Conservation (phyloP, 2,113 vertebrate species). For the Reinhardtius hippoglossoides region DNA sequence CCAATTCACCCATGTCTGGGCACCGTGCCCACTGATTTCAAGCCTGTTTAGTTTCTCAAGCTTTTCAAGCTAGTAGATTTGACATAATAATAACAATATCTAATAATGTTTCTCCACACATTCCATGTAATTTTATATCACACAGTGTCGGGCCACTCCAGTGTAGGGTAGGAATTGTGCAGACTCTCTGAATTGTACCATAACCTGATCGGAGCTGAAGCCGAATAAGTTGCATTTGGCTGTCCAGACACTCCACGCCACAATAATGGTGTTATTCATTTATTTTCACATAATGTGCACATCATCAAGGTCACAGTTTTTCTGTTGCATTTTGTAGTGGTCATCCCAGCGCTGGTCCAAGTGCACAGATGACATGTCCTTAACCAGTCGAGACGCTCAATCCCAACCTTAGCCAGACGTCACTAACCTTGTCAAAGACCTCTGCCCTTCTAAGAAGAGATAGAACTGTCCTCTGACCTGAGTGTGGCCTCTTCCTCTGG, state of each 20-base stretch:
- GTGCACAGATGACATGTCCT: constrained; percentile 58
- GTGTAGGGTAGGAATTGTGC: neutral
- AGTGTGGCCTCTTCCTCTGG: constrained; percentile 65
- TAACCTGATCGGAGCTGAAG: neutral
- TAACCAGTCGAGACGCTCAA: constrained; percentile 55
- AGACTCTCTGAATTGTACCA: neutral
- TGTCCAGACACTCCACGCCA: neutral
- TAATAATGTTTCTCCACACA: neutral
- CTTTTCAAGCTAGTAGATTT: constrained; percentile 35
- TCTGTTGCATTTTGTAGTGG: constrained; percentile 6
- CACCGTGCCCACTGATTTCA: constrained; percentile 68
- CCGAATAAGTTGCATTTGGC: neutral
- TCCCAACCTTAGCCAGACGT: constrained; percentile 60
- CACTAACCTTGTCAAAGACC: constrained; percentile 64
- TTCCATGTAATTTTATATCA: neutral
- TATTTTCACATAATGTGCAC: neutral
- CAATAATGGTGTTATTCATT: neutral
- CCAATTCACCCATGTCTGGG: constrained; percentile 73
- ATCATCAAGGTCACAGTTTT: constrained; percentile 33
- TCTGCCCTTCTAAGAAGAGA: constrained; percentile 61
- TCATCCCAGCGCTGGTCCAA: constrained; percentile 38
- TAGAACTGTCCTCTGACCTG: constrained; percentile 72
- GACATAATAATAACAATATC: neutral
- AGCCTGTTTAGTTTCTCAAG: constrained; percentile 51
- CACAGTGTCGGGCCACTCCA: neutral